A percentile compares a stretch with the other conserved stretches of the same genome.
phyloP scores from a whole-genome alignment of 2,888 invertebrate genomes.

The Dioctria rufipes region DNA sequence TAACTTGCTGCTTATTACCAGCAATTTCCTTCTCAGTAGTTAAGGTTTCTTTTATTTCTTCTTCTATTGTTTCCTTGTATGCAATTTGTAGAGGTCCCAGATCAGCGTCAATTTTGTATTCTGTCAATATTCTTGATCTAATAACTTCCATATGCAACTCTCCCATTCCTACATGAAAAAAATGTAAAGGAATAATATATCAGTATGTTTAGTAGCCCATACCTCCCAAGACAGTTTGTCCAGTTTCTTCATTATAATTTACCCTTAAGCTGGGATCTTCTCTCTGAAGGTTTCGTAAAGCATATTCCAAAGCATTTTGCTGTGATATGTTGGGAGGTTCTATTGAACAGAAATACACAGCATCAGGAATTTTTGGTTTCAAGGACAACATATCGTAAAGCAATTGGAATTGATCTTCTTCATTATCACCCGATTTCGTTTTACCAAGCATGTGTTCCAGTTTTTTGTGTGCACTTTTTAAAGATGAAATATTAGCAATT shows the following conservation, averaged over 20 bases:
- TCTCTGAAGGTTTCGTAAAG: constrained; percentile 83
- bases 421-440: constrained; percentile 63
- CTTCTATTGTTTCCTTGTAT: constrained; percentile 83
- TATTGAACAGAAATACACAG: constrained; percentile 97
- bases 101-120: constrained; percentile 93
- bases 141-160: constrained; percentile 97
- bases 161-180: constrained; percentile 86
- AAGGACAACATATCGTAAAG: constrained; percentile 66
- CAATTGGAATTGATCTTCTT: constrained; percentile 65
- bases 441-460: constrained; percentile 63
- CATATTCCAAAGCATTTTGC: constrained; percentile 84
- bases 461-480: constrained; percentile 75
- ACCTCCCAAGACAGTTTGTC: constrained; percentile 89
- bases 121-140: constrained; percentile 87
- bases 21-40: constrained; percentile 69
- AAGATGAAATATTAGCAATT: constrained; percentile 75
- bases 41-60: constrained; percentile 62
- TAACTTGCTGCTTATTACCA: constrained; percentile 68
- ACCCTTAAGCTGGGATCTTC: constrained; percentile 95
- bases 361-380: constrained; percentile 86
- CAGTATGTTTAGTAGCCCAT: constrained; percentile 48
- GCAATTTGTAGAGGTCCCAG: constrained; percentile 93
- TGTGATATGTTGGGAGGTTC: constrained; percentile 88
- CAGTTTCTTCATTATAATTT: constrained; percentile 82
- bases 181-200: not conserved